Base-by-base conservation (phyloP, 2,888 invertebrate species). In the Parochlus steinenii region DNA sequence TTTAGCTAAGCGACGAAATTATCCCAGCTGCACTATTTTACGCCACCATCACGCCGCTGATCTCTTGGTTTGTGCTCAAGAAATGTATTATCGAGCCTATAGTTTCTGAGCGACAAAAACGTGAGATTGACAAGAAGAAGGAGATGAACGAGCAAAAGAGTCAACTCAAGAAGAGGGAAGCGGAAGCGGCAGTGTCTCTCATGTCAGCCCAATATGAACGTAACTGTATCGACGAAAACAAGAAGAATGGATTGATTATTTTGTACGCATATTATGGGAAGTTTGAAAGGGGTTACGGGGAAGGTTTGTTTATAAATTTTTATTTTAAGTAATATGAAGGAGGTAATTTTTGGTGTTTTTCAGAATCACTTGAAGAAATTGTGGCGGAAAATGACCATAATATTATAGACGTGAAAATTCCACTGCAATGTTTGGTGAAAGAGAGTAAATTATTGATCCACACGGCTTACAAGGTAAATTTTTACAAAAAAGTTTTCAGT, bases 151-250 rank as follows among this genome's bases (percentile, higher is more conserved):
- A 72, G 47, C 68, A 72, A 43, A 69, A 71, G 69, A 70, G 45
- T 11, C 11, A 10, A 8, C 22, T 26, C 47, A 80, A 80, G 58
- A 74, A 77, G 45, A 66, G 70, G 30, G 89, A 93, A 57, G 93
- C 93, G 0, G 69, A 74, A 46, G 77, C 81, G 3, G 86, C 90
- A 0, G 68, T 87, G 2, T 81, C 86, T 41, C 61, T 98, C 31
- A 95, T 98, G 95, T 70, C 73, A 46, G 86, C 83, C 41, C 85
- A 89, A 0, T 90, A 86, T 48, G 73, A 79, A 22, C 70, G 93
- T 42, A 85, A 83, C 43, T 65, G 72, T 37, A 66, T 69, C 2
- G 81, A 81, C 12, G 97, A 98, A 55, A 79, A 79, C 45, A 66
- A 65, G 20, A 80, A 76, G 45, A 71, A 71, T 41, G 97, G 97